Evolutionary conservation across 1,140 invertebrate genomes (phyloP).

Genomic region (Antheraea mylitta): DNA sequence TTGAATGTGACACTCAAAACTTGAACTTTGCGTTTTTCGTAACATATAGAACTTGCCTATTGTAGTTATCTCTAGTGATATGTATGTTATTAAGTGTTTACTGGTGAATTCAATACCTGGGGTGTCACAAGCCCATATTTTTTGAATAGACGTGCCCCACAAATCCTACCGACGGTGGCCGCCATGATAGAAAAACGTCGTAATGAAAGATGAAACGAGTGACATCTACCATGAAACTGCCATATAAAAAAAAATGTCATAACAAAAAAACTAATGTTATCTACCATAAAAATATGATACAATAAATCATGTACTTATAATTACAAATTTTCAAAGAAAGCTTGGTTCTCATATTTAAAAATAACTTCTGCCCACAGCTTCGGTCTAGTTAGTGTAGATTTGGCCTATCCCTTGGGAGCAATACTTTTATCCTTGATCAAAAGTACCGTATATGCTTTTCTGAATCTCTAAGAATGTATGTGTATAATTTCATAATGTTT

Average conservation of each 20-base stretch:
- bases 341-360: no score
- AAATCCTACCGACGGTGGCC: slow-evolving; percentile 89
- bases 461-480: no score
- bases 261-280: not conserved
- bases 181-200: slow-evolving; percentile 86
- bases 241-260: slow-evolving; percentile 29
- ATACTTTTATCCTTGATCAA: no score
- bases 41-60: slow-evolving; percentile 27
- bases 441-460: no score
- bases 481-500: no score
- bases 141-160: slow-evolving; percentile 87
- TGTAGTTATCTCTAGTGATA: slow-evolving; percentile 8
- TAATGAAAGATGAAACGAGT: slow-evolving; percentile 61
- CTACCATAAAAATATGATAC: no score
- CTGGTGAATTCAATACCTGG: slow-evolving; percentile 59
- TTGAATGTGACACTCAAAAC: slow-evolving; percentile 35
- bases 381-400: no score
- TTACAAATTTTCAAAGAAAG: no score
- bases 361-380: no score
- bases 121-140: slow-evolving; percentile 71
- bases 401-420: no score
- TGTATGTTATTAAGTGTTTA: slow-evolving; percentile 22
- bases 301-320: no score
- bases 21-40: slow-evolving; percentile 27
- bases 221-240: slow-evolving; percentile 51